Percentiles rank a stretch among this genome's conserved stretches.
Evolutionary conservation across 2,113 vertebrate genomes (phyloP).

Genomic region (Neolamprologus modestus): DNA sequence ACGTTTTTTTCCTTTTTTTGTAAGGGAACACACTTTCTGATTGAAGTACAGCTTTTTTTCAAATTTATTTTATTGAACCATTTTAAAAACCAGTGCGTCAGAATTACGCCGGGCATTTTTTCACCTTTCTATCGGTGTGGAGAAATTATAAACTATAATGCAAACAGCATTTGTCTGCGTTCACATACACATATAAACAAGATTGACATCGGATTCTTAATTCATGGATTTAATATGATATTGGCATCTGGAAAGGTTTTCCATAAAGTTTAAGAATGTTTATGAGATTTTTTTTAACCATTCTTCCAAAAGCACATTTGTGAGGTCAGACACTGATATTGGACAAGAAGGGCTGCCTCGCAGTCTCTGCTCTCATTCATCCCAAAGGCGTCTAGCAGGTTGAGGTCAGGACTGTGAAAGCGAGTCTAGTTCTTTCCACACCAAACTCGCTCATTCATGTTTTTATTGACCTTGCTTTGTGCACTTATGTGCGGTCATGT

Average conservation of each 20-base stretch:
- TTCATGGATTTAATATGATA: background rate
- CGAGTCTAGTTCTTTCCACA: background rate
- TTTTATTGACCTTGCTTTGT: background rate
- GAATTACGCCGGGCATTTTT: background rate
- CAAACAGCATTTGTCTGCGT: background rate
- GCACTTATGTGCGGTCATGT: rapidly evolving
- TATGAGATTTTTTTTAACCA: background rate
- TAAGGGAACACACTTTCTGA: background rate
- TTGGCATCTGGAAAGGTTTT: background rate
- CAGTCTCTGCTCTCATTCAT: background rate
- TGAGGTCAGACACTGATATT: background rate
- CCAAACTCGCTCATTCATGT: background rate
- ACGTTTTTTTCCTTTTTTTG: rapidly evolving
- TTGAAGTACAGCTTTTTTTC: background rate
- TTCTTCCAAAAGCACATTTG: background rate
- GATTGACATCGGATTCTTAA: background rate
- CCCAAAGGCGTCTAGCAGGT: background rate
- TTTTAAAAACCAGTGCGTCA: too few relatives aligned
- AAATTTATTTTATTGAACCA: background rate
- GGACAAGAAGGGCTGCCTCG: background rate
- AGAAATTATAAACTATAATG: rapidly evolving
- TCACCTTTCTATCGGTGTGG: rapidly evolving
- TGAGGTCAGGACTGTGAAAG: background rate
- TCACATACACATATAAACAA: background rate
- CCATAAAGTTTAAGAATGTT: rapidly evolving